phyloP scores from a whole-genome alignment of 2,888 invertebrate genomes.

The Clistopyga incitator region DNA sequence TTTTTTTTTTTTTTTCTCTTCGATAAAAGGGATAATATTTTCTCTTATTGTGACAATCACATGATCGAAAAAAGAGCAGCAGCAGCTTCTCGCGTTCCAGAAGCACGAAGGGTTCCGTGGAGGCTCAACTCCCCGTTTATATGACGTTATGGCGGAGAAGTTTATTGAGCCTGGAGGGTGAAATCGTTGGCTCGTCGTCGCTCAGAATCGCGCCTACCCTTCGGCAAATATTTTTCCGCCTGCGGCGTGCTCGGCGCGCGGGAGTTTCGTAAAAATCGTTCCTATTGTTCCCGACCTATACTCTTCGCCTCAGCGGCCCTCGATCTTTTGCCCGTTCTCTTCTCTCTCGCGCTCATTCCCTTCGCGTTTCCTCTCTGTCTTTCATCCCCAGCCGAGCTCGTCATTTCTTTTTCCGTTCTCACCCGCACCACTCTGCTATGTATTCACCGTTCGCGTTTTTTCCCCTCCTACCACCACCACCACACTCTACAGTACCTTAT shows the following conservation, averaged over 20 bases:
- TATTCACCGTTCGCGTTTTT: constrained; percentile 49
- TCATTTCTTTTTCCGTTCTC: constrained; percentile 59
- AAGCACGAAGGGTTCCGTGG: constrained; percentile 3
- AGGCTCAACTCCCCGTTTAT: constrained; percentile 43
- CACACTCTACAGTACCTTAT: constrained; percentile 50
- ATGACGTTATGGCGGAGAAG: constrained; percentile 67
- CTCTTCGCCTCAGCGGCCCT: constrained; percentile 65
- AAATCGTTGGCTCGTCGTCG: constrained; percentile 64
- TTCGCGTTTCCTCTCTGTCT: constrained; percentile 29
- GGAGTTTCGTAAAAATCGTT: constrained; percentile 74
- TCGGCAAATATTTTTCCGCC: constrained; percentile 76
- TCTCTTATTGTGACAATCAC: neutral
- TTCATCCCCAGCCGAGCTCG: constrained; percentile 38
- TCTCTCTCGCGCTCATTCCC: constrained; percentile 32
- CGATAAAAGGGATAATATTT: neutral
- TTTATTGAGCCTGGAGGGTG: constrained; percentile 68
- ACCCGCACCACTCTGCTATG: constrained; percentile 17
- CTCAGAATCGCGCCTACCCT: constrained; percentile 66
- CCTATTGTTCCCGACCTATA: constrained; percentile 73
- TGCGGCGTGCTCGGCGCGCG: constrained; percentile 64
- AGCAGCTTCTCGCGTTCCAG: constrained; percentile 25
- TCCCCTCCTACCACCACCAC: constrained; percentile 21
- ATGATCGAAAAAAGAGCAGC: constrained; percentile 5
- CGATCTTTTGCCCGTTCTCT: constrained; percentile 56
- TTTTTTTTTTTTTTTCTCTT: neutral